Evolutionary conservation across 1,140 invertebrate genomes (phyloP).

Genomic region (Ceratitis capitata): DNA sequence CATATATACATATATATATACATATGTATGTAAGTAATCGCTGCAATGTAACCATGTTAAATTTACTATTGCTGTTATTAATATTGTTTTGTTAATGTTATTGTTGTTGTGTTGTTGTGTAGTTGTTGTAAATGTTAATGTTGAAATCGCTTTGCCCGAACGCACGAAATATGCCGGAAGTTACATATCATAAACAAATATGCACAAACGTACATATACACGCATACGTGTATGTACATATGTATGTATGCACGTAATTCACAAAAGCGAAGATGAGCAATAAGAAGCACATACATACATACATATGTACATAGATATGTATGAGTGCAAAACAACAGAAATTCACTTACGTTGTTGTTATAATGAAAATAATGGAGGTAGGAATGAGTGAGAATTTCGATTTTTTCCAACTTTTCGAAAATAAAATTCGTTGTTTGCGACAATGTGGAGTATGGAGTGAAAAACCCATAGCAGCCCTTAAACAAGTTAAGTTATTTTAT

Average conservation of each 20-base stretch:
- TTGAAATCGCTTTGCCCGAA: constrained; percentile 1
- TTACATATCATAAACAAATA: neutral
- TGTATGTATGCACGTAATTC: neutral
- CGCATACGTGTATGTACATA: neutral
- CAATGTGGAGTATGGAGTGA: too few species aligned
- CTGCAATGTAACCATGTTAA: neutral
- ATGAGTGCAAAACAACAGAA: too few species aligned
- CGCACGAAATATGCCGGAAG: constrained; percentile 23
- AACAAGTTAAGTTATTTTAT: too few species aligned
- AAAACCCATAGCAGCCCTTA: too few species aligned
- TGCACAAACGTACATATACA: neutral
- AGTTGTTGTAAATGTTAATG: too few species aligned
- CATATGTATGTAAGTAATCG: neutral
- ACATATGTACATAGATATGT: neutral
- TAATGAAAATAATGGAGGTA: too few species aligned
- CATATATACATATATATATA: too few species aligned
- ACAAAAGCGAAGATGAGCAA: neutral
- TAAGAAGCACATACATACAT: neutral
- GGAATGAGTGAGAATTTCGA: too few species aligned
- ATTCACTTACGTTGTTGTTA: too few species aligned
- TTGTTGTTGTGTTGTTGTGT: neutral
- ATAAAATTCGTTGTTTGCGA: too few species aligned
- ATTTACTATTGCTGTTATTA: too few species aligned
- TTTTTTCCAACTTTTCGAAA: too few species aligned
- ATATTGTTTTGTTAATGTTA: neutral